Base-by-base conservation (phyloP, 2,888 invertebrate species). In the Cosmopolites sordidus region DNA sequence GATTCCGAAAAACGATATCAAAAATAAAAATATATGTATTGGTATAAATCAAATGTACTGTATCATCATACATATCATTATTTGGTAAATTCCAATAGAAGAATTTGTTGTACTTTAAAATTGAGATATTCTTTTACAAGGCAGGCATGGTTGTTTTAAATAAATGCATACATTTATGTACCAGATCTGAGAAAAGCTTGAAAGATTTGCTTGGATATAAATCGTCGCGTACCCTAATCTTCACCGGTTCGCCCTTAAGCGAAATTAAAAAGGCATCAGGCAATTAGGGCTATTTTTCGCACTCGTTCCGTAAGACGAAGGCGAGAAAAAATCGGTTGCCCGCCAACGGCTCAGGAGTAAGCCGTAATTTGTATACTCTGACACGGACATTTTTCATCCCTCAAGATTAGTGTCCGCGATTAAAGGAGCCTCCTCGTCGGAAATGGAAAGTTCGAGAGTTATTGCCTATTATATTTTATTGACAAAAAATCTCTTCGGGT, bases 301-400 rank as follows among this genome's bases (percentile, higher is more conserved):
- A 42, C 42, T 4, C 37, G 37, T 54, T 54, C 48, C 50, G 51
- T 48, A 49, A 51, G 51, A 52, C 48, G 47, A 56, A 50, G 30
- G 48, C 22, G 22, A 22, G 22, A 22, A 22, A 22, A 22, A 22
- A 22, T 22, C 22, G 22, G 22, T 22, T 22, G 22, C 22, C 22
- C 22, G 22, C 22, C 22, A 46, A 41, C 46, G 43, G 56, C 48
- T 56, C 42, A 55, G 58, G 62, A 66, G 64, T 65, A 65, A 68
- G 64, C 66, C 59, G 66, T 63, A 67, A 68, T 68, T 69, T 69
- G 67, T 69, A 65, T 63, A 66, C 61, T 60, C 61, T 63, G 64
- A 68, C 64, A 60, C 64, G 60, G 64, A 64, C 54, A 68, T 69
- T 69, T 69, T 66, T 69, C 67, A 66, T 60, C 38, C 17, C 58